phyloP scores from a whole-genome alignment of 2,888 invertebrate genomes.

The Nemoura dubitans region DNA sequence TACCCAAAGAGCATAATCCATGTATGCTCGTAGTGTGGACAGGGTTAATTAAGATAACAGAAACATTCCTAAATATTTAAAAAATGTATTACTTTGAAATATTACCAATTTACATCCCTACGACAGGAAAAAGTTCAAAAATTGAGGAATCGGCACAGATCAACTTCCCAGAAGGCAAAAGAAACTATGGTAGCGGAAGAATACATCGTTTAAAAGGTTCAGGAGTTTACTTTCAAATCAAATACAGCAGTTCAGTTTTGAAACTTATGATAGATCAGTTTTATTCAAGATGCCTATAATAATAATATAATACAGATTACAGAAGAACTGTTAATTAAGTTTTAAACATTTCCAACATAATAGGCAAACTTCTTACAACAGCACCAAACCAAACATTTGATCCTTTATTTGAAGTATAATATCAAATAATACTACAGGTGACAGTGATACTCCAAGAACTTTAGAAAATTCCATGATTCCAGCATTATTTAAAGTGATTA shows the following conservation, averaged over 20 bases:
- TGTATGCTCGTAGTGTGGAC: no score
- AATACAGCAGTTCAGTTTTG: conserved; percentile 19
- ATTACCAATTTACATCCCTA: no score
- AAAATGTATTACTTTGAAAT: no score
- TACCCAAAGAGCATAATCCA: no score
- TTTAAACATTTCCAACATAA: conserved; percentile 34
- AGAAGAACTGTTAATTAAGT: conserved; percentile 45
- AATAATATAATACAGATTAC: conserved; percentile 49
- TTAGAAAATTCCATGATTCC: background rate
- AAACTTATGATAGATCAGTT: conserved; percentile 50
- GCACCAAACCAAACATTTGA: conserved; percentile 41
- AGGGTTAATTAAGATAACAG: no score
- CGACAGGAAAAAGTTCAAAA: no score
- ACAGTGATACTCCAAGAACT: conserved; percentile 22
- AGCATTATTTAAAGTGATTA: background rate
- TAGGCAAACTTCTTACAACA: conserved; percentile 34
- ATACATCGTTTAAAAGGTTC: no score
- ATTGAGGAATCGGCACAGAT: no score
- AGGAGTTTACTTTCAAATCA: background rate
- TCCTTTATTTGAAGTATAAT: conserved; percentile 14
- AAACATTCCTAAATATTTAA: no score
- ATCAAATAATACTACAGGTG: conserved; percentile 33
- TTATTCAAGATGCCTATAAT: conserved; percentile 48
- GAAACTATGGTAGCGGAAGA: no score
- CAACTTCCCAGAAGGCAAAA: no score